Percentiles rank a stretch among this genome's conserved stretches.
phyloP scores from a whole-genome alignment of 2,113 vertebrate genomes.

The Bos taurus region ARS-UCD2.0 NC_037349.1:43709001-43709500 shows the following conservation, averaged over 20 bases:
- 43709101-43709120: conserved; percentile 36
- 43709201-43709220: neutral
- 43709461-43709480: neutral
- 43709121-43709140: neutral
- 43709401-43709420: neutral
- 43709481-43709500: neutral
- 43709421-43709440: neutral
- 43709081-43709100: neutral
- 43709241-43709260: neutral
- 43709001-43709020: neutral
- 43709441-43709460: neutral
- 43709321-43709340: neutral
- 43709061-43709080: neutral
- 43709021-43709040: neutral
- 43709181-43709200: neutral
- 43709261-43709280: neutral
- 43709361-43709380: neutral
- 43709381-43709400: neutral
- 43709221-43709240: neutral
- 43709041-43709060: neutral
- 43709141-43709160: neutral
- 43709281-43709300: neutral
- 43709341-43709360: neutral
- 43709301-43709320: neutral
- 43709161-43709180: neutral